phyloP scores from a whole-genome alignment of 2,797 vertebrate genomes.

The Octomys mimax region DNA sequence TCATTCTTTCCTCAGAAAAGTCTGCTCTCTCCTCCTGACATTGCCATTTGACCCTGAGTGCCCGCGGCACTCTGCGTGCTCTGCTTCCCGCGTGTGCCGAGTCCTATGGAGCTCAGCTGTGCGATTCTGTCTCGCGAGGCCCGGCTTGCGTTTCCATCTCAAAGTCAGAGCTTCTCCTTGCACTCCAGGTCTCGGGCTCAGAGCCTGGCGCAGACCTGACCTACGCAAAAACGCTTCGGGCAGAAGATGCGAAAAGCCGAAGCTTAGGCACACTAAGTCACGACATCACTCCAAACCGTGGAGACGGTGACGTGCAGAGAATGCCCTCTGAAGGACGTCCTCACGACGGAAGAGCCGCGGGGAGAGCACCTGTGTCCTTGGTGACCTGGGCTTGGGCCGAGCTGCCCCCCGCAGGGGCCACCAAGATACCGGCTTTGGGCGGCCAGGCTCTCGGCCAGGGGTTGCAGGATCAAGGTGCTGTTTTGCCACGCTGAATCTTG shows the following conservation, averaged over 20 bases:
- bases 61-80: too few species aligned
- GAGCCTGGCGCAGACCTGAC: background rate
- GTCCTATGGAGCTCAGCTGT: background rate
- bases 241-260: background rate
- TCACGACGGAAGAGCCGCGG: slow-evolving; percentile 76
- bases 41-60: background rate
- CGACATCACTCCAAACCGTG: background rate
- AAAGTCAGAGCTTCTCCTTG: background rate
- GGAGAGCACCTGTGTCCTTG: slow-evolving; percentile 58
- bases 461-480: slow-evolving; percentile 65
- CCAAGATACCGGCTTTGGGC: background rate
- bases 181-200: background rate
- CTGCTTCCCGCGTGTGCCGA: background rate
- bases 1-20: background rate
- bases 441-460: slow-evolving; percentile 73
- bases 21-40: background rate
- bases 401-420: slow-evolving; percentile 33
- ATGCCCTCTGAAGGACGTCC: slow-evolving; percentile 56
- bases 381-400: slow-evolving; percentile 48
- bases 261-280: slow-evolving; percentile 62
- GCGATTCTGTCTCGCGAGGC: background rate
- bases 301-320: slow-evolving; percentile 52
- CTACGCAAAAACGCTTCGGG: background rate
- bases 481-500: slow-evolving; percentile 73
- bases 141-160: background rate